A percentile compares a stretch with the other conserved stretches of the same genome.
Evolutionary conservation across 2,888 invertebrate genomes (phyloP).

Genomic region (Zaprionus obscuricornis): DNA sequence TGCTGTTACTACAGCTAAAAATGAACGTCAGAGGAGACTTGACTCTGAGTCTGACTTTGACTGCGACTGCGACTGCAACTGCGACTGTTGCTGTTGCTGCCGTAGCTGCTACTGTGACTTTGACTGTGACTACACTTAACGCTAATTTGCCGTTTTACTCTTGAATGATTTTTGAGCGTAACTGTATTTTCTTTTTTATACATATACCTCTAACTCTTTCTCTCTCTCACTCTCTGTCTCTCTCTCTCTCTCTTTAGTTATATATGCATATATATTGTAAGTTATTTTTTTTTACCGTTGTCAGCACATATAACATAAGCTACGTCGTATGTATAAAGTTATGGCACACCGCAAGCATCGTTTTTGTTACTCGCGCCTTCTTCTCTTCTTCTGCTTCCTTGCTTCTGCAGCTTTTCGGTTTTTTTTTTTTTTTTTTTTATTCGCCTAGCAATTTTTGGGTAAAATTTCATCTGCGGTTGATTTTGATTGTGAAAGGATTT

Average conservation of each 20-base stretch:
- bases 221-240: background rate
- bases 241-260: background rate
- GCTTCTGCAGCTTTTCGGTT: background rate
- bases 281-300: slow-evolving; percentile 6
- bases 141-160: slow-evolving; percentile 72
- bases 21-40: slow-evolving; percentile 21
- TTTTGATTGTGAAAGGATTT: slow-evolving; percentile 82
- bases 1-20: slow-evolving; percentile 43
- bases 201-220: background rate
- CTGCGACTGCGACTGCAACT: slow-evolving; percentile 28
- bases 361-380: slow-evolving; percentile 42
- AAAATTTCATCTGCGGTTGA: slow-evolving; percentile 81
- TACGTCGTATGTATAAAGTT: no score
- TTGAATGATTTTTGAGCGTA: slow-evolving; percentile 62
- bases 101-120: no score
- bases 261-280: background rate
- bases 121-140: slow-evolving; percentile 56
- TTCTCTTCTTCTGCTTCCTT: no score
- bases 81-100: no score
- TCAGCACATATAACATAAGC: slow-evolving; percentile 29
- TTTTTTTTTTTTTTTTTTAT: slow-evolving; percentile 11
- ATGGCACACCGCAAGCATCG: slow-evolving; percentile 19
- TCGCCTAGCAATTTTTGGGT: slow-evolving; percentile 61
- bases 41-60: slow-evolving; percentile 23
- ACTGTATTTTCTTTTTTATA: background rate